Evolutionary conservation across 2,113 vertebrate species (phyloP), one percentile per base, ranked within the genome.

Genomic region (Hippocampus barbouri): DNA sequence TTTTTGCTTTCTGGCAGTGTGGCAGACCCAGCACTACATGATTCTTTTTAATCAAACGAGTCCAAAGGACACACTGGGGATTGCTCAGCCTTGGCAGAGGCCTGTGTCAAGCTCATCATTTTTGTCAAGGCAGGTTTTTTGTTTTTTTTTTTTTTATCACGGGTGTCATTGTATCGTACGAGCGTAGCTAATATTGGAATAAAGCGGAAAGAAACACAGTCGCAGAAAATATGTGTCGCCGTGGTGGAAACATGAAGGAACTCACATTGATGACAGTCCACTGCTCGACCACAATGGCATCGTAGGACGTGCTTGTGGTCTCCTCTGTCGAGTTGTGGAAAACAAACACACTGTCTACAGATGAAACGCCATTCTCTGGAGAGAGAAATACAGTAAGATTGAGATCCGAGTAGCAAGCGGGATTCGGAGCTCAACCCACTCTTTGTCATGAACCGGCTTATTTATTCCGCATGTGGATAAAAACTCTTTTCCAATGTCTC

Each of bases 221-320:
- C 5, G 12, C 45, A 15, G 4, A 4, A 47, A 47, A 47, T 15
- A 70, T 78, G 64, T 54, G 60, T 72, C 43, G 72, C 51, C 65
- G 71, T 57, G 41, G 38, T 64, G 65, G 65, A 76, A 76, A 73
- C 70, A 65, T 51, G 25, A 49, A 71, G 66, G 68, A 69, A 82
- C 95, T 80, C 92, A 98, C 97, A 82, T 97, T 93, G 62, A 98
- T 91, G 51, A 96, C 86, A 9, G 96, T 99, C 95, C 96, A 98
- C 86, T 98, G 97, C 81, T 99, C 97, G 4, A 99, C 96, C 78
- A 99, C 97, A 79, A 99, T 98, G 73, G 96, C 97, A 63, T 99
- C 97, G n/a, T 96, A 98, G 76, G 92, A 92, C 8, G 70, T 1
- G 85, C 82, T 84, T 82, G 89, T 89, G 57, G 72, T 83, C 71